Conservation (phyloP, 2,113 vertebrate genomes). For the Prinia subflava region DNA sequence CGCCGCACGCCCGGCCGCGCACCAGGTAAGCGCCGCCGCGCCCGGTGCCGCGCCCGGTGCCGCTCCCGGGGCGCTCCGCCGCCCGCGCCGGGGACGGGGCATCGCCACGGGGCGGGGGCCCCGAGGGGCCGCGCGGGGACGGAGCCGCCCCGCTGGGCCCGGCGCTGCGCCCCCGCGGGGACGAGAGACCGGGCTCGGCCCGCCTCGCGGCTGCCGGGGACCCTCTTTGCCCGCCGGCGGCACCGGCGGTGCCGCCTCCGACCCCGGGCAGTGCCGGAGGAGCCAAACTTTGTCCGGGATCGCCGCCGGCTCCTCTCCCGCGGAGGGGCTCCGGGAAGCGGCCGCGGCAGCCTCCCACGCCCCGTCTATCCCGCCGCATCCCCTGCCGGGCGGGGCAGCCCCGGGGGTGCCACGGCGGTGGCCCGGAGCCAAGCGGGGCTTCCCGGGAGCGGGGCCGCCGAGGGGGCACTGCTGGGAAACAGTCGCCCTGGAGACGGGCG, state of each 20-base stretch:
- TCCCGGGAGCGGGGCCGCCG: neutral
- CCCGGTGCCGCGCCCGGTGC: neutral
- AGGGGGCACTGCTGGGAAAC: neutral
- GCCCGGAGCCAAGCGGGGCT: neutral
- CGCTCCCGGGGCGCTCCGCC: neutral
- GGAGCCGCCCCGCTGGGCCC: neutral
- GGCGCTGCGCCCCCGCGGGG: neutral
- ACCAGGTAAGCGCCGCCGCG: neutral
- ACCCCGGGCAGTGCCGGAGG: neutral
- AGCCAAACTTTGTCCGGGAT: neutral
- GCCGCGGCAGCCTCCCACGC: neutral
- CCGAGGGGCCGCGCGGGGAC: neutral
- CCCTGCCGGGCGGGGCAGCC: neutral
- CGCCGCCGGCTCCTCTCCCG: neutral
- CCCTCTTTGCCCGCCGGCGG: neutral
- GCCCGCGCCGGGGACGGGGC: neutral
- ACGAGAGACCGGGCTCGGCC: neutral
- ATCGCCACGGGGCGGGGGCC: neutral
- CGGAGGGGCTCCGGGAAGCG: neutral
- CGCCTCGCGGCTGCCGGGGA: neutral
- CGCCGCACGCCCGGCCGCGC: neutral
- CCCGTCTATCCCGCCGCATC: neutral
- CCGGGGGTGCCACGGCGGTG: neutral
- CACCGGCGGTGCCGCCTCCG: neutral
- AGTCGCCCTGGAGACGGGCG: neutral